phyloP scores from a whole-genome alignment of 2,888 invertebrate genomes.

The Tetranychus truncatus region DNA sequence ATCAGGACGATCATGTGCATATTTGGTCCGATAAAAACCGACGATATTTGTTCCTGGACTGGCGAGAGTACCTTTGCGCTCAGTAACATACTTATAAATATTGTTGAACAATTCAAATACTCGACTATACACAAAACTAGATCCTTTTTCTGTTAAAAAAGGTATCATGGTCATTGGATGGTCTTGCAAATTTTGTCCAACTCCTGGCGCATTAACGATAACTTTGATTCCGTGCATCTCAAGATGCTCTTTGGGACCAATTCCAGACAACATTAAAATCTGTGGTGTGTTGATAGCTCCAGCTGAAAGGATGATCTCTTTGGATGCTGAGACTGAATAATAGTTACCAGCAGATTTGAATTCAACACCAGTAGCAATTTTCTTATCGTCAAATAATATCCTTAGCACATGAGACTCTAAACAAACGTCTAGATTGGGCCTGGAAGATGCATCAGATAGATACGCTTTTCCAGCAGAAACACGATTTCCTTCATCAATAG shows the following conservation, averaged over 20 bases:
- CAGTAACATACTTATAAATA: neutral
- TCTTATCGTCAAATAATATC: slow-evolving; percentile 5
- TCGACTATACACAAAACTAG: neutral
- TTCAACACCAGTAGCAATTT: neutral
- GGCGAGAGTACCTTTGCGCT: neutral
- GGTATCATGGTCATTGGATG: neutral
- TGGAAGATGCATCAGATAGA: neutral
- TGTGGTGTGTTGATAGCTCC: slow-evolving; percentile 7
- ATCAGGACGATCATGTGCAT: neutral
- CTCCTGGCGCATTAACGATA: neutral
- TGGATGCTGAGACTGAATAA: neutral
- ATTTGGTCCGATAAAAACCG: neutral
- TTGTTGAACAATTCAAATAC: neutral
- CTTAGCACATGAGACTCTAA: neutral
- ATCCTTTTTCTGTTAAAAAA: neutral
- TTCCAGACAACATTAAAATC: neutral
- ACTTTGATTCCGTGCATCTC: neutral
- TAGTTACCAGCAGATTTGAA: neutral
- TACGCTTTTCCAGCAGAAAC: neutral
- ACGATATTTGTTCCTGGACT: neutral
- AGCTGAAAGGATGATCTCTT: slow-evolving; percentile 3
- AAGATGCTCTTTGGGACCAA: neutral
- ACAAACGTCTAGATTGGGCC: neutral
- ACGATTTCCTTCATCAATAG: neutral
- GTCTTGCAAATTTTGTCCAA: neutral